A percentile compares a stretch with the other conserved stretches of the same genome.
These are phyloP conservation scores for Saturnia japonica DNA, from an alignment of 2,888 invertebrate species.

Conservation along the genomic window DNA sequence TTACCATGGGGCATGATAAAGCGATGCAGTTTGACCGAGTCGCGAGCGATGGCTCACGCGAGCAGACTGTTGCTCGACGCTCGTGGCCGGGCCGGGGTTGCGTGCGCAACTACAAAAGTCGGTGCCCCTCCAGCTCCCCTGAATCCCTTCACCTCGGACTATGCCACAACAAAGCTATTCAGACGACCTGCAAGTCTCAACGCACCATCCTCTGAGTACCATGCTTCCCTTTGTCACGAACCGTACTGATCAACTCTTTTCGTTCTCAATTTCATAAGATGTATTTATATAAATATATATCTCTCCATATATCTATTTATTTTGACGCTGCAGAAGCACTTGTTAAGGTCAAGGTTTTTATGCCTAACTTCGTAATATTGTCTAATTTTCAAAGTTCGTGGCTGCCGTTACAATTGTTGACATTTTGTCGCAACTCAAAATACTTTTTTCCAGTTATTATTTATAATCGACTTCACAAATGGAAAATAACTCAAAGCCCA, in stretches of 20 bases:
- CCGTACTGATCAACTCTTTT: no score
- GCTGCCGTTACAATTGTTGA: no score
- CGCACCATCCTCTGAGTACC: conserved; percentile 49
- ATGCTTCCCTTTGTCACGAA: conserved; percentile 61
- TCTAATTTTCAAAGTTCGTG: no score
- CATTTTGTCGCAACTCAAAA: no score
- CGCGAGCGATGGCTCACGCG: conserved; percentile 70
- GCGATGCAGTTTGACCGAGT: conserved; percentile 56
- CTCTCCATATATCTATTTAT: no score
- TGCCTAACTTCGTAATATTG: no score
- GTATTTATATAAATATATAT: neutral
- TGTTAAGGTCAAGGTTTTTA: no score
- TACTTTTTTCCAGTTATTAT: no score
- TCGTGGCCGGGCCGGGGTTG: conserved; percentile 65
- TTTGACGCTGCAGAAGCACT: no score
- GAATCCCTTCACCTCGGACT: conserved; percentile 32
- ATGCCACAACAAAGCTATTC: conserved; percentile 43
- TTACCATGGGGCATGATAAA: conserved; percentile 75
- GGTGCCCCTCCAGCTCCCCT: conserved; percentile 38
- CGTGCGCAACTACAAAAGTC: conserved; percentile 58
- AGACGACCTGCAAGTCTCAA: conserved; percentile 40
- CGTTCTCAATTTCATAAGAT: conserved; percentile 19
- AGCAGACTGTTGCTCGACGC: conserved; percentile 78
- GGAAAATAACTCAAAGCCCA: no score
- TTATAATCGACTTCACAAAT: no score